Conservation (phyloP, 2,888 invertebrate species). For the Rapana venosa region DNA sequence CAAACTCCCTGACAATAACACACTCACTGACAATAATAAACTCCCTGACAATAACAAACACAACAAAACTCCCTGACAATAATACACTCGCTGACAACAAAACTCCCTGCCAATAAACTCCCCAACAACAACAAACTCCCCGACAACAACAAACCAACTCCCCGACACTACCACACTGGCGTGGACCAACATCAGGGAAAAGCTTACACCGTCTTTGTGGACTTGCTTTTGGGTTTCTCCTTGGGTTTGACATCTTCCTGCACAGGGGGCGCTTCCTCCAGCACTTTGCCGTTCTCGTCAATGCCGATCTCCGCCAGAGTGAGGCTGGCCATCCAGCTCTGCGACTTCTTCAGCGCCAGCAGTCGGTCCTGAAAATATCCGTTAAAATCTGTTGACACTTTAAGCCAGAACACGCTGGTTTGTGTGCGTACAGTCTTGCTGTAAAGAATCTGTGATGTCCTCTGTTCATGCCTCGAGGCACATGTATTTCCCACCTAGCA, state of each 20-base stretch:
- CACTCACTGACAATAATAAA: no score
- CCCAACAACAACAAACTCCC: not conserved
- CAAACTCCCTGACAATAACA: no score
- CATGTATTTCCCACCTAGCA: no score
- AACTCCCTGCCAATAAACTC: not conserved
- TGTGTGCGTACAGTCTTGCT: no score
- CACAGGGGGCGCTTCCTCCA: slow-evolving; percentile 59
- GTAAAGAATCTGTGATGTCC: no score
- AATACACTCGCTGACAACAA: not conserved
- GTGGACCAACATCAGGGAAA: not conserved
- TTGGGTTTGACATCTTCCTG: slow-evolving; percentile 58
- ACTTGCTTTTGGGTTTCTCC: slow-evolving; percentile 53
- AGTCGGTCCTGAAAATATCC: slow-evolving; percentile 89
- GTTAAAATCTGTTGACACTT: no score
- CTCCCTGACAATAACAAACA: not conserved
- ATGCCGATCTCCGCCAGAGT: slow-evolving; percentile 91
- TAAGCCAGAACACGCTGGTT: no score
- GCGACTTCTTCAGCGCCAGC: slow-evolving; percentile 83
- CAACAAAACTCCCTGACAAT: not conserved
- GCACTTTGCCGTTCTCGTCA: slow-evolving; percentile 68
- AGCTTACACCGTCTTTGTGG: slow-evolving; percentile 41
- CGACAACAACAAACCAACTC: not conserved
- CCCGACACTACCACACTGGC: not conserved
- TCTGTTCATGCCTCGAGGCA: no score
- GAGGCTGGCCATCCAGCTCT: slow-evolving; percentile 84